Conservation (phyloP, 2,888 invertebrate genomes). For the Eupithecia dodoneata region DNA sequence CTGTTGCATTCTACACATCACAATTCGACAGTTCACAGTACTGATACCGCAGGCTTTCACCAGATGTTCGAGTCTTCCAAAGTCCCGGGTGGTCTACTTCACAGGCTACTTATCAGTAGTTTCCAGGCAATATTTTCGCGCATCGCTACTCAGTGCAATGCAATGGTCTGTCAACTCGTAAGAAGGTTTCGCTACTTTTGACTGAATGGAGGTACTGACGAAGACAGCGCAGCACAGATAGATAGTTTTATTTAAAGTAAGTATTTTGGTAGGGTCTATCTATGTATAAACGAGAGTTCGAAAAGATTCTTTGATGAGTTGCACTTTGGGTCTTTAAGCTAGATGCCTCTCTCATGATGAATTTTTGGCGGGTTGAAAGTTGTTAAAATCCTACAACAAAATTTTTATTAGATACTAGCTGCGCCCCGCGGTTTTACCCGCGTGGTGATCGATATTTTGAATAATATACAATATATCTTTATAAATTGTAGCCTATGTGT, state of each 20-base stretch:
- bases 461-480: too few relatives aligned
- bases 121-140: slow-evolving; percentile 14
- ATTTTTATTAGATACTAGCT: too few relatives aligned
- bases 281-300: too few relatives aligned
- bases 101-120: slow-evolving; percentile 12
- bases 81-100: background rate
- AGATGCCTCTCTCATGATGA: background rate
- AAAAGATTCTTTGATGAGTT: background rate
- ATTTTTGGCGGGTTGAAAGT: background rate
- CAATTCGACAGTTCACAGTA: background rate
- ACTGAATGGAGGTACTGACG: background rate
- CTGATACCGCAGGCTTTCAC: background rate
- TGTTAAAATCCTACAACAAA: background rate
- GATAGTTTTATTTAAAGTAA: too few relatives aligned
- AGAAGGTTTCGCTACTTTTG: background rate
- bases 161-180: slow-evolving; percentile 29
- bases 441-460: too few relatives aligned
- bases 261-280: too few relatives aligned
- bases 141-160: slow-evolving; percentile 14
- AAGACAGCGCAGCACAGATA: background rate
- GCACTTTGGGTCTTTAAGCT: background rate
- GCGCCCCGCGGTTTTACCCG: too few relatives aligned
- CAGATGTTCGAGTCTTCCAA: slow-evolving; percentile 3
- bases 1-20: background rate
- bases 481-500: too few relatives aligned